phyloP scores from a whole-genome alignment of 2,113 vertebrate genomes.

The Syngnathus floridae region DNA sequence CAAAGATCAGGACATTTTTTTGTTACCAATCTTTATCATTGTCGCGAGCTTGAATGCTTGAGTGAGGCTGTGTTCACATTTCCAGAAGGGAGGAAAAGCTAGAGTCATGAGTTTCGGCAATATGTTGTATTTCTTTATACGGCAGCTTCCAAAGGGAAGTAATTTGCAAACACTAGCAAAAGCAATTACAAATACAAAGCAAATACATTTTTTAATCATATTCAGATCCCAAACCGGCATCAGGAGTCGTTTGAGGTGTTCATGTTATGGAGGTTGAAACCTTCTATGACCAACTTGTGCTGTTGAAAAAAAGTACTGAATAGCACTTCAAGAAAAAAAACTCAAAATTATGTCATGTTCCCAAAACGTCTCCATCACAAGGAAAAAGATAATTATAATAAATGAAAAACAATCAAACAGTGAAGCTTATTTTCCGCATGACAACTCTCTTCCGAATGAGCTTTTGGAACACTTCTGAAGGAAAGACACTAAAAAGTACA shows the following conservation, averaged over 20 bases:
- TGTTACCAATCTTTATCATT: constrained; percentile 42
- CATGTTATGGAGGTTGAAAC: neutral
- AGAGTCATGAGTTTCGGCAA: neutral
- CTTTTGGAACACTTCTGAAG: constrained; percentile 36
- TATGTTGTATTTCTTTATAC: constrained; percentile 33
- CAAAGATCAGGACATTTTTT: constrained; percentile 34
- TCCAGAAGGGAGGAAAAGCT: constrained; percentile 33
- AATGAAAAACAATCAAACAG: constrained; percentile 23
- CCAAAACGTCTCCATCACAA: constrained; percentile 26
- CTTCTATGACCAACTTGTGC: neutral
- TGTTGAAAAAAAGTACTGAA: neutral
- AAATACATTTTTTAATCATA: constrained; percentile 32
- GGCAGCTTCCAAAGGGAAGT: constrained; percentile 44
- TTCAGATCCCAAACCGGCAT: constrained; percentile 30
- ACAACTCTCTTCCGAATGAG: constrained; percentile 37
- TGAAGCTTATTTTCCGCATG: constrained; percentile 53
- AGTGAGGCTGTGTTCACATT: constrained; percentile 37
- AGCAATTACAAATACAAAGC: constrained; percentile 29
- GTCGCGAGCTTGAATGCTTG: constrained; percentile 39
- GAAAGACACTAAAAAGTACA: constrained; percentile 41
- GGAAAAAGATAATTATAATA: constrained; percentile 18
- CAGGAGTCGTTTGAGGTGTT: neutral
- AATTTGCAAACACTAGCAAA: constrained; percentile 47
- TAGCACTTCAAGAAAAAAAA: neutral
- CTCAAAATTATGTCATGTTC: constrained; percentile 12